A percentile compares a stretch with the other conserved stretches of the same genome.
phyloP scores from a whole-genome alignment of 2,888 invertebrate genomes.

The Lathronympha strigana region DNA sequence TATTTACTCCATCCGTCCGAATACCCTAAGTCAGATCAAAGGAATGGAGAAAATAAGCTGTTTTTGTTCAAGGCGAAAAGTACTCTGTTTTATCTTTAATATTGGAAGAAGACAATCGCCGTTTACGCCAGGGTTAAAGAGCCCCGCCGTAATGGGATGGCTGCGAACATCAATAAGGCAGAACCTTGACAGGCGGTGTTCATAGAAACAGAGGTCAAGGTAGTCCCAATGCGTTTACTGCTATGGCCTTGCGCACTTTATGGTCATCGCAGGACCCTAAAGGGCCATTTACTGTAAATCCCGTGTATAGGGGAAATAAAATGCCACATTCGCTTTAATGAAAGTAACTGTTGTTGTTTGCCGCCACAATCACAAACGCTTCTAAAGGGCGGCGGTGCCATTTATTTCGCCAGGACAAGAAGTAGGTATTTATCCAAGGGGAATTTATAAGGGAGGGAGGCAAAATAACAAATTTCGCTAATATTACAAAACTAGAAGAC shows the following conservation, averaged over 20 bases:
- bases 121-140: slow-evolving; percentile 53
- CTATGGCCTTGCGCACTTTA: slow-evolving; percentile 65
- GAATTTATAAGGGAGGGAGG: slow-evolving; percentile 19
- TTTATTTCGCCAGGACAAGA: slow-evolving; percentile 1
- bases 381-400: neutral
- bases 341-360: neutral
- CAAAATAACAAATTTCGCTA: slow-evolving; percentile 36
- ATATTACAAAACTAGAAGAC: slow-evolving; percentile 43
- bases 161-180: slow-evolving; percentile 58
- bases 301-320: slow-evolving; percentile 49
- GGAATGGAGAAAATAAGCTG: slow-evolving; percentile 25
- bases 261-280: slow-evolving; percentile 60
- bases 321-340: slow-evolving; percentile 8
- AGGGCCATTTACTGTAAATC: slow-evolving; percentile 54
- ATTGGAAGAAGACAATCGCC: slow-evolving; percentile 55
- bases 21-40: slow-evolving; percentile 20
- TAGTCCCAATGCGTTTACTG: slow-evolving; percentile 65
- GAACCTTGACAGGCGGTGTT: slow-evolving; percentile 65
- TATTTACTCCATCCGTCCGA: slow-evolving; percentile 17
- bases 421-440: neutral
- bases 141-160: slow-evolving; percentile 55
- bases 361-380: slow-evolving; percentile 9
- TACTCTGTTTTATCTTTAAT: slow-evolving; percentile 49
- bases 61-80: slow-evolving; percentile 48
- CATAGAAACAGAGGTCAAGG: slow-evolving; percentile 67